phyloP scores from a whole-genome alignment of 2,113 vertebrate genomes.

The Montifringilla adamsi region DNA sequence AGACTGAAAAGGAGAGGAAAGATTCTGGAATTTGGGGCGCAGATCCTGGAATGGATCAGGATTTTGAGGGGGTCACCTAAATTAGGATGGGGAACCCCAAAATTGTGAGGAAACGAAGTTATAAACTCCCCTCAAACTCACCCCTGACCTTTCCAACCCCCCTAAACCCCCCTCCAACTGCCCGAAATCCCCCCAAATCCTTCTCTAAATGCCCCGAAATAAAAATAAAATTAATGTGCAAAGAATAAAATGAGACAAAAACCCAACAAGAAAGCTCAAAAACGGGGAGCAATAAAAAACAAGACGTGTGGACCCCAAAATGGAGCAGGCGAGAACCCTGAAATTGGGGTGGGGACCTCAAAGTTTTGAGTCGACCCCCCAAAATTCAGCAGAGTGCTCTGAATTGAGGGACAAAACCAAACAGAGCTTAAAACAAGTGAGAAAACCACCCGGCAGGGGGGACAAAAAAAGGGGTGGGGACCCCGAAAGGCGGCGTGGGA shows the following conservation, averaged over 20 bases:
- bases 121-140: too few relatives aligned
- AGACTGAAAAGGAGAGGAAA: accelerated
- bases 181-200: too few relatives aligned
- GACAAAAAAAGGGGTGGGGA: not conserved
- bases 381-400: accelerated
- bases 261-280: accelerated
- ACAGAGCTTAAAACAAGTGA: accelerated
- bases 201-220: too few relatives aligned
- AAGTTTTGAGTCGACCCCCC: accelerated
- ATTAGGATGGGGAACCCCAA: accelerated
- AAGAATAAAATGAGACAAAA: accelerated
- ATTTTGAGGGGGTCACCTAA: not conserved
- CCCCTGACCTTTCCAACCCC: too few relatives aligned
- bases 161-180: too few relatives aligned
- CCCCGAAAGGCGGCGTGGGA: accelerated
- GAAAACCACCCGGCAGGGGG: too few relatives aligned
- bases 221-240: accelerated
- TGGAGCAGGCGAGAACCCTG: accelerated
- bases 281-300: accelerated
- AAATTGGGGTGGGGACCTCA: not conserved
- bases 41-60: too few relatives aligned
- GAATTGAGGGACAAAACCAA: accelerated
- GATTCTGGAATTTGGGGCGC: accelerated
- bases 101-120: accelerated
- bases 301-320: accelerated